Conservation (phyloP, 2,797 vertebrate genomes). For the Sternotherus odoratus region DNA sequence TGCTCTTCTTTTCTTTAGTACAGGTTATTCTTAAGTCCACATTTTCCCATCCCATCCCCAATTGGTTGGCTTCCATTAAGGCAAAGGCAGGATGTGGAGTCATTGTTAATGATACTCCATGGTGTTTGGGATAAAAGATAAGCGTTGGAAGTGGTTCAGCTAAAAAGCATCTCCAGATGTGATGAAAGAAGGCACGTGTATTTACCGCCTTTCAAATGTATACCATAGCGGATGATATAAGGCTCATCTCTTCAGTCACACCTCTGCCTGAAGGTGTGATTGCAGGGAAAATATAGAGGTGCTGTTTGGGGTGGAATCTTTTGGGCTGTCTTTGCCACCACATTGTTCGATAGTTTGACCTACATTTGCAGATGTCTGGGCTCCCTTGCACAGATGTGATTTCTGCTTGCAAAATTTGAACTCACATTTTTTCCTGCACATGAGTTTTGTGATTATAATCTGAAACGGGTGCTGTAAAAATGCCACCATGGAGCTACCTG, state of each 20-base stretch:
- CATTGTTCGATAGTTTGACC: not conserved
- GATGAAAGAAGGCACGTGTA: not conserved
- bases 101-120: not conserved
- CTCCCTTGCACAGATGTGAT: not conserved
- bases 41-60: not conserved
- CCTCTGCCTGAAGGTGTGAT: not conserved
- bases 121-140: not conserved
- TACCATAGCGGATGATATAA: not conserved
- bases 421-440: not conserved
- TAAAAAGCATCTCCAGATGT: not conserved
- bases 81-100: not conserved
- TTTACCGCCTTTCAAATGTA: not conserved
- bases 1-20: not conserved
- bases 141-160: not conserved
- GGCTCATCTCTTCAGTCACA: not conserved
- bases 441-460: not conserved
- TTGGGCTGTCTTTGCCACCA: not conserved
- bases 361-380: not conserved
- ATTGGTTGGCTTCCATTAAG: not conserved
- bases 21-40: not conserved
- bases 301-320: not conserved
- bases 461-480: not conserved
- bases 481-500: not conserved
- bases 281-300: not conserved
- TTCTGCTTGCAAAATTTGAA: not conserved